These are phyloP conservation scores for Tokudaia muenninki DNA, from an alignment of 2,797 vertebrate genomes.

Conservation along the genomic window DNA sequence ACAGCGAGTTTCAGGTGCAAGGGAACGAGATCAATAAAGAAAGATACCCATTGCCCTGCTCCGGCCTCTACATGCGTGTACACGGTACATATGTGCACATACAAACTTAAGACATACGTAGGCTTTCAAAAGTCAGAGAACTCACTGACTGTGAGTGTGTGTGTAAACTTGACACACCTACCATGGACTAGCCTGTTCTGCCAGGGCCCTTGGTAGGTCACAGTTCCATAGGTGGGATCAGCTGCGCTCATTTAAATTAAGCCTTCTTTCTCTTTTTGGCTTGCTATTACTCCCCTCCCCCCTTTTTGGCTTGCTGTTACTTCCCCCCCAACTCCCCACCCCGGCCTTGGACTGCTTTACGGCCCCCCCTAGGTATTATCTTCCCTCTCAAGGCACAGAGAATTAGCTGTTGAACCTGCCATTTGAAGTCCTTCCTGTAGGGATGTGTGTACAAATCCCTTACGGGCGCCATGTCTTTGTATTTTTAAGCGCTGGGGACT, in stretches of 20 bases:
- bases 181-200: rapidly evolving
- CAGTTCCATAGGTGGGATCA: not conserved
- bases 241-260: rapidly evolving
- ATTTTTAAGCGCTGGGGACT: not conserved
- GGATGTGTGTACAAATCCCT: not conserved
- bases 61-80: not conserved
- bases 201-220: not conserved
- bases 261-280: not conserved
- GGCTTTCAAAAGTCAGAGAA: no score
- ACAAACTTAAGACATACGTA: not conserved
- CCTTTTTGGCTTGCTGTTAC: no score
- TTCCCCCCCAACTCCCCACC: not conserved
- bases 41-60: no score
- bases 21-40: not conserved
- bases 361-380: not conserved
- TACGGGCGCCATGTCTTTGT: not conserved
- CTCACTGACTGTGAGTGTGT: not conserved
- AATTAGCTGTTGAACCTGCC: not conserved
- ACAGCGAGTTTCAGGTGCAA: not conserved
- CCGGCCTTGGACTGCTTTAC: no score
- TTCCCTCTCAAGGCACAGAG: not conserved
- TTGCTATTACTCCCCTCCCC: no score
- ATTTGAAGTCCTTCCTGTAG: no score
- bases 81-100: not conserved
- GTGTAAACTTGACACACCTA: not conserved